Conservation (phyloP, 2,888 invertebrate genomes). For the Emmelina monodactyla region DNA sequence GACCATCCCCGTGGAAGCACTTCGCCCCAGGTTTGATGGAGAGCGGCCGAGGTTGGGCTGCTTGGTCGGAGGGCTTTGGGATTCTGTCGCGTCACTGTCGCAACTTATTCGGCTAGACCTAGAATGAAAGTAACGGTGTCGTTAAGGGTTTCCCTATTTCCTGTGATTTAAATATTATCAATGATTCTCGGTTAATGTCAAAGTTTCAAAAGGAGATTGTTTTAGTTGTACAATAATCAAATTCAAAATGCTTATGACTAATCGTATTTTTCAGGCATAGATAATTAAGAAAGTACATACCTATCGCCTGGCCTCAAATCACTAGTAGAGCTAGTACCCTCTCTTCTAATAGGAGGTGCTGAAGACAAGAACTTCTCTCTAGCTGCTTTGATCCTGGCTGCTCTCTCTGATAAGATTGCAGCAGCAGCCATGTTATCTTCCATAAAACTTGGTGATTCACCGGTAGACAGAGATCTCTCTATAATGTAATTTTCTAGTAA, state of each 20-base stretch:
- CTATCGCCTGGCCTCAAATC: conserved; percentile 52
- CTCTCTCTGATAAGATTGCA: conserved; percentile 51
- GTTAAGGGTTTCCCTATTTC: neutral
- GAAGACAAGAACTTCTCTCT: conserved; percentile 75
- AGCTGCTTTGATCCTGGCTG: conserved; percentile 71
- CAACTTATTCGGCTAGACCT: conserved; percentile 70
- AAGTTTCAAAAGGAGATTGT: no score
- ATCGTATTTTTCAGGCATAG: neutral
- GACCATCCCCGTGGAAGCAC: conserved; percentile 81
- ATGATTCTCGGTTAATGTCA: no score
- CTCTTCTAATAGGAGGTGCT: conserved; percentile 45
- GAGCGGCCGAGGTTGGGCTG: conserved; percentile 28
- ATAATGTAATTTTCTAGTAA: conserved; percentile 33
- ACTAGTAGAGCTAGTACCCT: conserved; percentile 51
- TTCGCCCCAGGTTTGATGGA: conserved; percentile 69
- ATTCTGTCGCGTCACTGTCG: conserved; percentile 64
- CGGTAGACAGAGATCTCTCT: conserved; percentile 39
- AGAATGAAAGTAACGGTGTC: conserved; percentile 9
- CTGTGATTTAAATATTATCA: neutral
- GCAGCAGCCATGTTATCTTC: conserved; percentile 25
- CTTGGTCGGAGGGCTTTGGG: conserved; percentile 28
- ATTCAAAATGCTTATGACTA: neutral
- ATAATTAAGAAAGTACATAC: no score
- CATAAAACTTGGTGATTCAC: conserved; percentile 24
- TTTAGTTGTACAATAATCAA: neutral